Base-by-base conservation (phyloP, 2,888 invertebrate species). In the Erannis defoliaria region DNA sequence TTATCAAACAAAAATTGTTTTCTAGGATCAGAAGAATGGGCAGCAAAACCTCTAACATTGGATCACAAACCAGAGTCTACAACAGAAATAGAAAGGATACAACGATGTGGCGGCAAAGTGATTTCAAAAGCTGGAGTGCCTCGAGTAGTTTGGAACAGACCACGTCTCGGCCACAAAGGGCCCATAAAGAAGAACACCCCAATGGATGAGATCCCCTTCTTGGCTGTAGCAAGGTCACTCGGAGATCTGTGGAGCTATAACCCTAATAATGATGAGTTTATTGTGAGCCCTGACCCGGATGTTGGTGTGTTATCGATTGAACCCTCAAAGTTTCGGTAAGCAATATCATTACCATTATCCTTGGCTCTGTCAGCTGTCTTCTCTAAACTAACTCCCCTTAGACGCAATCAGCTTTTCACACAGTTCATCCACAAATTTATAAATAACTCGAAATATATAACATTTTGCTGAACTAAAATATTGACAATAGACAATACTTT, bases 241-340 rank as follows among this genome's bases (percentile, higher is more conserved):
- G 99, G 99, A 48, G 99, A 99, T 87, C 94, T 99, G 14, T 99
- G 99, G 99, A 99, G 99, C 77, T 99, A 98, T 85, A 99, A 99
- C 90, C 96, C 97, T 1, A 95, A 96, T 61, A 95, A 96, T 73
- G 96, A 98, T 85, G 96, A 97, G 85, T 99, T 98, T 89, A 97
- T 99, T 16, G 99, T 99, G n/a, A 98, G 98, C 29, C 99, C 99
- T 0, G 98, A 98, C 85, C 99, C 99, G 0, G 99, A 99, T 92
- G 97, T 99, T 10, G 95, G 95, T 62, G 98, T 98, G 1, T 92
- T 97, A 64, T 94, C 95, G 66, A 96, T 98, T 72, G 96, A 98
- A 85, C 95, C 97, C 12, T 94, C 95, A 51, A 95, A 94, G 69
- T 96, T 96, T 81, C 88, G 94, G 94, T 94, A 74, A 78, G 77